Evolutionary conservation across 2,113 vertebrate species (phyloP), one percentile per base, ranked within the genome.

Genomic region (Amphiprion ocellaris): DNA sequence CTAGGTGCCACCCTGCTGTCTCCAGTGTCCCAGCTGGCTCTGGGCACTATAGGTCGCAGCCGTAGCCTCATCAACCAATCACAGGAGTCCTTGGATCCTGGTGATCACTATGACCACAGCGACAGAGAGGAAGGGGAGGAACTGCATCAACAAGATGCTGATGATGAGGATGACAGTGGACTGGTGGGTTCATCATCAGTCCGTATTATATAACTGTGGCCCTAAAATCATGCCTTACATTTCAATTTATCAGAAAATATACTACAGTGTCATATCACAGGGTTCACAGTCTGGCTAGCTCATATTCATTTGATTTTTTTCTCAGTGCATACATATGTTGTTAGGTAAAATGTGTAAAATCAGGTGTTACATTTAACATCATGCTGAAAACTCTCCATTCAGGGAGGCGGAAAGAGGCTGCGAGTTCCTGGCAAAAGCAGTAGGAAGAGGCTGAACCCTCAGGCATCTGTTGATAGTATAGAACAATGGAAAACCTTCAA

Each of bases 391-490:
- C 33, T 69, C 28, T 83, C 46, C 21, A 28, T 85, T 79, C 71
- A 96, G 95, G 91, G 91, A 54, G 69, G 87, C 10, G 94, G 94
- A 63, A 95, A 94, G 86, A 94, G 95, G 67, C 92, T 96, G 44
- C 93, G 92, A 50, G 94, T 96, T 26, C 96, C 96, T 37, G 92
- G 93, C 1, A 97, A 96, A 92, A 90, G 95, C 47, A 95, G 94
- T 73, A 93, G 96, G 82, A 98, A 98, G 93, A 95, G 96, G 76
- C 90, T 97, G 69, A 97, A 96, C 60, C 96, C 95, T 88, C 95
- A 96, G 90, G 95, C 93, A 47, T 95, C 94, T 6, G 94, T 95
- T 46, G 95, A 97, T 86, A 96, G 95, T 77, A 93, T 96, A 60
- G 96, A 98, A 67, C 94, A 96, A 82, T 94, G 94, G 79, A 95